Conservation (phyloP, 2,797 vertebrate species). For the Anolis apletophallus region DNA sequence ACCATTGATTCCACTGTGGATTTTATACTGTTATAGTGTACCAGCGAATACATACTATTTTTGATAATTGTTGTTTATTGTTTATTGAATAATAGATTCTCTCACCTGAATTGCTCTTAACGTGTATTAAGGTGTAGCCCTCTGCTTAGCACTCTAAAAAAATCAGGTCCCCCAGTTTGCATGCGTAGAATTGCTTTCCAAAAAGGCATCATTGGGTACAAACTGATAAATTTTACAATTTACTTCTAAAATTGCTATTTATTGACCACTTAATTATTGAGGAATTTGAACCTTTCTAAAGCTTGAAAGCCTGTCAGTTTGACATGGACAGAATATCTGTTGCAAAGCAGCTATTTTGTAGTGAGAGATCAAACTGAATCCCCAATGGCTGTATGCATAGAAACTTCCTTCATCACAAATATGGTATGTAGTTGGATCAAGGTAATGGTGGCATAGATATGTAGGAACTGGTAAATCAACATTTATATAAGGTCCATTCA, state of each 20-base stretch:
- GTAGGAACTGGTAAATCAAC: no score
- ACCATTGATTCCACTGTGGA: no score
- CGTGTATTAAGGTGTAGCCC: no score
- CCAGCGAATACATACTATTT: no score
- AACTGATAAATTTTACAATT: neutral
- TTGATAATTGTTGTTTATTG: no score
- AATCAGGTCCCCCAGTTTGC: neutral
- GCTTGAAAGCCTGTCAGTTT: neutral
- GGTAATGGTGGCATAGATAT: no score
- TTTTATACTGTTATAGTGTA: no score
- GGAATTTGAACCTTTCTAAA: neutral
- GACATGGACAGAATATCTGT: neutral
- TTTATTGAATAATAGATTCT: no score
- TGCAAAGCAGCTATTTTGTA: neutral
- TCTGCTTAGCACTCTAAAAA: no score
- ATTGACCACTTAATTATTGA: neutral
- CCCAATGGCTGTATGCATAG: accelerated
- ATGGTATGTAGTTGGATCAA: neutral
- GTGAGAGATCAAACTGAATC: neutral
- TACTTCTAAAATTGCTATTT: constrained; percentile 3
- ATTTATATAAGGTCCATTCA: no score
- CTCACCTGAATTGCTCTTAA: no score
- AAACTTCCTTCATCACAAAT: neutral
- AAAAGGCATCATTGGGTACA: neutral
- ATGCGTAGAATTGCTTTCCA: neutral